phyloP scores from a whole-genome alignment of 1,140 invertebrate species.

The Pentalonia nigronervosa region DNA sequence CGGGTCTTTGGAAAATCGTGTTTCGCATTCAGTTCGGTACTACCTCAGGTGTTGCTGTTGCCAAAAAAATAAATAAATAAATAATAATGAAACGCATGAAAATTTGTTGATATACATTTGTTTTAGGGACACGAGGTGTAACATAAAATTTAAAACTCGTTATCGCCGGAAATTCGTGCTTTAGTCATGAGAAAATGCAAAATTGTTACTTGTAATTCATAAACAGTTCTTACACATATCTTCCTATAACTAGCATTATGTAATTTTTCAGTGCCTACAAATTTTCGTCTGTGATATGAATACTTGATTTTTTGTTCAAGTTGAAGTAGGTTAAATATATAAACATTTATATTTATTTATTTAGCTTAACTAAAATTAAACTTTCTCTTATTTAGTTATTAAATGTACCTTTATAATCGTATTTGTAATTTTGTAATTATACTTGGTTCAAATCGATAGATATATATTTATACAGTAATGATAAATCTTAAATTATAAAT shows the following conservation, averaged over 20 bases:
- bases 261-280: not conserved
- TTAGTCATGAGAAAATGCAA: not conserved
- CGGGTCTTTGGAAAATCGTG: constrained; percentile 35
- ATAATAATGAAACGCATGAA: too few species aligned
- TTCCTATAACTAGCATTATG: not conserved
- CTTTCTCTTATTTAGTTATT: constrained; percentile 17
- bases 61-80: not conserved
- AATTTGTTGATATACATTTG: not conserved
- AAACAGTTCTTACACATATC: not conserved
- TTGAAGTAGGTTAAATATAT: not conserved
- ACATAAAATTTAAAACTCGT: not conserved
- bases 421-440: not conserved
- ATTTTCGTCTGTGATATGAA: constrained; percentile 19
- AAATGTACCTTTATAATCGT: not conserved
- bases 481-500: not conserved
- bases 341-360: not conserved
- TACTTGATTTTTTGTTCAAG: constrained; percentile 6
- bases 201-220: not conserved
- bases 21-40: constrained; percentile 33
- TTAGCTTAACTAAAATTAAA: constrained; percentile 10
- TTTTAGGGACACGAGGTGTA: not conserved
- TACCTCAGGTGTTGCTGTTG: not conserved
- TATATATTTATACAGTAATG: not conserved
- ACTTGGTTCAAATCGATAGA: not conserved
- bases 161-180: not conserved